Evolutionary conservation across 2,888 invertebrate species (phyloP), one percentile per base, ranked within the genome.

Genomic region (Platynereis dumerilii): DNA sequence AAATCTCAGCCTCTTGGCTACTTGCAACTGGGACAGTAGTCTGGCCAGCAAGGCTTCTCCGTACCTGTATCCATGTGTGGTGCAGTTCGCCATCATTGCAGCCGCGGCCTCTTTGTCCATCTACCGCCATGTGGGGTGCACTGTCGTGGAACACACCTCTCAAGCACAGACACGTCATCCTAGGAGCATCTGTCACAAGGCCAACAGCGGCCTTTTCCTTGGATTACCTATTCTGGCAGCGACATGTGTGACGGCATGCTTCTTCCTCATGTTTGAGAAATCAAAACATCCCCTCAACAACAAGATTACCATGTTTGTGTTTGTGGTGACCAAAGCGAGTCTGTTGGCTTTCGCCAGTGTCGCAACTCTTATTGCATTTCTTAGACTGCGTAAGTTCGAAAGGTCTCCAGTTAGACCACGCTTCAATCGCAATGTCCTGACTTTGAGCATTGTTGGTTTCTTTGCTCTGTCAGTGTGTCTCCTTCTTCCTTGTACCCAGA

Each of bases 181-280:
- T 10, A 34, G 26, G 10, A 45, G 59, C 17, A 20, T 59, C 45
- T 59, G 59, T 17, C 59, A 59, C 59, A 59, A 59, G 20, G 59
- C 59, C 26, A 59, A 59, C 20, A 45, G 44, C 17, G 59, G 59
- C 20, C 59, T 59, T 12, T 59, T 59, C 59, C 59, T 59, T 27
- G 59, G 59, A 10, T 45, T 59, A n/a, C 24, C 45, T 15, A 24
- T 59, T 20, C 26, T 59, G 15, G 59, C 45, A 1, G 59, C 45
- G 12, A 59, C 59, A 1, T 44, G 44, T 24, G 45, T 59, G 22
- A 45, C 42, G 2, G 45, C 59, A 12, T 59, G 59, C 59, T 59
- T 59, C 48, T 59, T 26, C 59, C 45, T 59, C 27, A 27, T 59
- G 12, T 34, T 44, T 42, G 45, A 42, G 5, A 42, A 27, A 1